phyloP scores from a whole-genome alignment of 1,140 invertebrate species.

The Meloidogyne chitwoodi region DNA sequence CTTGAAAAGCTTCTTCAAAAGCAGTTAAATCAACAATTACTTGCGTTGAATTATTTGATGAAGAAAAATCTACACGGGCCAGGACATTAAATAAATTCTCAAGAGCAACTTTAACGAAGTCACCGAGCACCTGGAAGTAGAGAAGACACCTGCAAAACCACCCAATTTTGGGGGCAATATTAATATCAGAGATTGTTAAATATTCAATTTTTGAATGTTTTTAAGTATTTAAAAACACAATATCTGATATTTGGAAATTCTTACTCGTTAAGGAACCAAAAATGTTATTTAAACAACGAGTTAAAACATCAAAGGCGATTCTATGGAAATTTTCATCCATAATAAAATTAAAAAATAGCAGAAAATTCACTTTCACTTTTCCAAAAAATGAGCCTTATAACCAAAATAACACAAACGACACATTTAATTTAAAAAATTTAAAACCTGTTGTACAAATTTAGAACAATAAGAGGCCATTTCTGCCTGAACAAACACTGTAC shows the following conservation, averaged over 20 bases:
- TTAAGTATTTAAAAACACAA: too few species aligned
- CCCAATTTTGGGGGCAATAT: background rate
- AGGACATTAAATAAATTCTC: slow-evolving; percentile 29
- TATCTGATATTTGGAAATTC: too few species aligned
- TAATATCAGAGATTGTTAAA: too few species aligned
- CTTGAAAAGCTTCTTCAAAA: slow-evolving; percentile 49
- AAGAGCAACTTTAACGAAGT: slow-evolving; percentile 30
- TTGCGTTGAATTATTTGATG: slow-evolving; percentile 38
- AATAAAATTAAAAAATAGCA: too few species aligned
- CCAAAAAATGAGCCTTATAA: too few species aligned
- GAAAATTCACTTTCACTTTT: too few species aligned
- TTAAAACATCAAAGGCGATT: too few species aligned
- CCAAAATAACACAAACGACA: too few species aligned
- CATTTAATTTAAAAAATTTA: background rate
- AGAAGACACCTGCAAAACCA: background rate
- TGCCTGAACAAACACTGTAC: slow-evolving; percentile 55
- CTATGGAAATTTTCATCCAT: too few species aligned
- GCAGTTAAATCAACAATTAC: slow-evolving; percentile 50
- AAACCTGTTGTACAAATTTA: slow-evolving; percentile 40
- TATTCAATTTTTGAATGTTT: too few species aligned
- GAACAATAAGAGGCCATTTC: slow-evolving; percentile 49
- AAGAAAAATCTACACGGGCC: slow-evolving; percentile 9
- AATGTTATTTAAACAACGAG: too few species aligned
- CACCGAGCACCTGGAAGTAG: slow-evolving; percentile 29
- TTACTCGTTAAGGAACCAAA: too few species aligned